phyloP scores from a whole-genome alignment of 2,113 vertebrate genomes.

The Amblyornis subalaris region DNA sequence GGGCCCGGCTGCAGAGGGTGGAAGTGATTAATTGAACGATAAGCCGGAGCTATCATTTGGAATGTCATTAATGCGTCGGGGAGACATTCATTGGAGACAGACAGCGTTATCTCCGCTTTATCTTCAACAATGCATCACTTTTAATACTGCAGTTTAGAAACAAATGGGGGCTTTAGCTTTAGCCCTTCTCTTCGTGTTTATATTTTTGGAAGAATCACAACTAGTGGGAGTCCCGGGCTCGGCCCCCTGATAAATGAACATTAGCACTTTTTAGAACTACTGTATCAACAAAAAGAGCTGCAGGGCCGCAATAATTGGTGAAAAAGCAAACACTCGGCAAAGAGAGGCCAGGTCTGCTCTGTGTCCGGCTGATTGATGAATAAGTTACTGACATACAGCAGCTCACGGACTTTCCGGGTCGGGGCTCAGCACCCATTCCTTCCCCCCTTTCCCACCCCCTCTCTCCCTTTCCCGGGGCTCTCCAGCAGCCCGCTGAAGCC shows the following conservation, averaged over 20 bases:
- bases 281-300: conserved; percentile 87
- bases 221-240: conserved; percentile 78
- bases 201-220: conserved; percentile 92
- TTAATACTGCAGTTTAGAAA: conserved; percentile 86
- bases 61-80: conserved; percentile 89
- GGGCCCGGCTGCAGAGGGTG: conserved; percentile 61
- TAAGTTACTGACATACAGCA: conserved; percentile 59
- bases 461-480: background rate
- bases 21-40: conserved; percentile 80
- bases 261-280: conserved; percentile 88
- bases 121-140: conserved; percentile 87
- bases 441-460: background rate
- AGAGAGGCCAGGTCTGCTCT: conserved; percentile 80
- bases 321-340: conserved; percentile 89
- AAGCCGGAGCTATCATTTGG: conserved; percentile 82
- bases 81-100: conserved; percentile 92
- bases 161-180: conserved; percentile 90
- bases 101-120: conserved; percentile 97
- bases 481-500: background rate
- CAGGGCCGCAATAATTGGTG: conserved; percentile 87
- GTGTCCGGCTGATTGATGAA: conserved; percentile 81
- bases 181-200: conserved; percentile 86
- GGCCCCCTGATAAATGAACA: conserved; percentile 93
- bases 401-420: conserved; percentile 56
- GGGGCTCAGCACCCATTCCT: conserved; percentile 26